phyloP scores from a whole-genome alignment of 2,797 vertebrate genomes.

The Antennarius maculatus region DNA sequence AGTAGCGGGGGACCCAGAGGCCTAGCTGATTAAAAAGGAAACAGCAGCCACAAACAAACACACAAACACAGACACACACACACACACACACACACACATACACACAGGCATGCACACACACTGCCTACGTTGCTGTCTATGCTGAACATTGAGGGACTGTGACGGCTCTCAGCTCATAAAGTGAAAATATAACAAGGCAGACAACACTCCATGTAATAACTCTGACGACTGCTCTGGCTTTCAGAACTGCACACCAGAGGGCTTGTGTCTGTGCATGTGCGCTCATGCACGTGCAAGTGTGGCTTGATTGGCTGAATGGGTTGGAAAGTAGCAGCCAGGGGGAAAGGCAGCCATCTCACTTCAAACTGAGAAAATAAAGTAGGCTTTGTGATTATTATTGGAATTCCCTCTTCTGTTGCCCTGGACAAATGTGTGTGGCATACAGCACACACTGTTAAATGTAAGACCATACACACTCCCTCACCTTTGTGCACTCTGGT shows the following conservation, averaged over 20 bases:
- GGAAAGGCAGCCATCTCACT: conserved; percentile 46
- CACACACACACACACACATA: conserved; percentile 6
- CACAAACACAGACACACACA: neutral
- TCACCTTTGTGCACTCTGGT: too few relatives aligned
- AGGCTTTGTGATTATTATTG: conserved; percentile 71
- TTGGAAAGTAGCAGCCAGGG: conserved; percentile 42
- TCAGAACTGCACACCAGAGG: conserved; percentile 47
- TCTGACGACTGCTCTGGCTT: conserved; percentile 50
- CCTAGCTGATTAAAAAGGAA: conserved; percentile 50
- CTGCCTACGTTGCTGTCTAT: conserved; percentile 56
- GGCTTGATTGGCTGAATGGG: too few relatives aligned
- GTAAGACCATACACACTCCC: too few relatives aligned
- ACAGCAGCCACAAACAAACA: neutral
- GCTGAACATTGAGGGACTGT: conserved; percentile 67
- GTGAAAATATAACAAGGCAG: conserved; percentile 76
- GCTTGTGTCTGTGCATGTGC: too few relatives aligned
- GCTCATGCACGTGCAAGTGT: too few relatives aligned
- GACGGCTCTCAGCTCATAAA: conserved; percentile 72
- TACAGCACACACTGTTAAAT: neutral
- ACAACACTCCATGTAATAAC: conserved; percentile 72
- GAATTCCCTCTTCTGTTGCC: conserved; percentile 58
- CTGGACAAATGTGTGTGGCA: conserved; percentile 47
- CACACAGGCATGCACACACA: conserved; percentile 15
- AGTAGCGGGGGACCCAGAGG: conserved; percentile 46
- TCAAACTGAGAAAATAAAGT: conserved; percentile 77